These are phyloP conservation scores for Heliconius eleuchia DNA, from an alignment of 1,140 invertebrate genomes.

Conservation along the genomic window DNA sequence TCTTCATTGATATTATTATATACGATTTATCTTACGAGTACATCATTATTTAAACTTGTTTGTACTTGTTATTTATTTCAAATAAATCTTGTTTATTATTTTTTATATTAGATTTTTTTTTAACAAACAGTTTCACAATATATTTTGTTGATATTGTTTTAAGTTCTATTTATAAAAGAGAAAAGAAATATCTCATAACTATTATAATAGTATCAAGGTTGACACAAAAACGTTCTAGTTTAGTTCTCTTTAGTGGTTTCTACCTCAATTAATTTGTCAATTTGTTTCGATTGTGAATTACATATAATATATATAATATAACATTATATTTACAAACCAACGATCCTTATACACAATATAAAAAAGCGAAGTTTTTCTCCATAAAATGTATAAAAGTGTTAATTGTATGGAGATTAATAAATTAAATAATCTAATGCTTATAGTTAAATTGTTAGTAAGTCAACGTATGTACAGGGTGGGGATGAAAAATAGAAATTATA, in stretches of 20 bases:
- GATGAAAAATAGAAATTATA: neutral
- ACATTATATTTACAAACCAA: slow-evolving; percentile 18
- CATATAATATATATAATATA: slow-evolving; percentile 21
- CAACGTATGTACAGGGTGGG: slow-evolving; percentile 14
- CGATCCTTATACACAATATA: slow-evolving; percentile 41
- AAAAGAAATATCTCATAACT: no score
- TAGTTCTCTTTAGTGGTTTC: slow-evolving; percentile 28
- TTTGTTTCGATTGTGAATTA: slow-evolving; percentile 38
- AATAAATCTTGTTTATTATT: neutral
- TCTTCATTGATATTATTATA: slow-evolving; percentile 4
- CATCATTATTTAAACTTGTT: neutral
- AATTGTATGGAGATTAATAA: neutral
- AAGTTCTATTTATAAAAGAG: no score
- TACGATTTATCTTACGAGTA: neutral
- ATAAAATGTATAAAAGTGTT: neutral
- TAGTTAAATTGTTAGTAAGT: slow-evolving; percentile 4
- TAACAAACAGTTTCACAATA: no score
- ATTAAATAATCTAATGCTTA: slow-evolving; percentile 5
- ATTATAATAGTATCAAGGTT: slow-evolving; percentile 11
- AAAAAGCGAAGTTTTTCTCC: neutral
- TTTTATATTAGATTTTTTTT: neutral
- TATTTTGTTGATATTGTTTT: no score
- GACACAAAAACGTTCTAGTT: neutral
- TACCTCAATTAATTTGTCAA: slow-evolving; percentile 50
- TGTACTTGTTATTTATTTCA: neutral